Base-by-base conservation (phyloP, 2,113 vertebrate species). In the Callipepla californica region DNA sequence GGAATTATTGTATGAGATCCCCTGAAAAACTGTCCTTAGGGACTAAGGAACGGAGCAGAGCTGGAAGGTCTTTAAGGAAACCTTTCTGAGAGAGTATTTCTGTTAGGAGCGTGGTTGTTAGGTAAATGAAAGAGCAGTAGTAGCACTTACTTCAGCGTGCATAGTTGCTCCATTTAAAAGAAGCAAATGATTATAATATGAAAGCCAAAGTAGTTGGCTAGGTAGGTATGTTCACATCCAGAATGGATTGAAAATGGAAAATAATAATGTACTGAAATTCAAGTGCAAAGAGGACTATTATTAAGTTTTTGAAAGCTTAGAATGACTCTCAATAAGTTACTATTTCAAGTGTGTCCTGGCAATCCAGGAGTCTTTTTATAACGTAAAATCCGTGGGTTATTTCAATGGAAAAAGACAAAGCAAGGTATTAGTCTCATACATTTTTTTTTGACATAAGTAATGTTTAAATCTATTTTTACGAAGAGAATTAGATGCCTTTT, bases 291-390 rank as follows among this genome's bases (percentile, higher is more conserved):
- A 85, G 47, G 73, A 58, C 53, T 94, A 12, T 92, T 89, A 58
- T 81, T 70, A 79, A 36, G n/a, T 62, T 91, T 91, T 74, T 77
- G 50, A 95, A 91, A 48, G 26, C 25, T 45, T 78, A 90, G 70
- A 85, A 66, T 72, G 11, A 13, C 20, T 92, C 40, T 50, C 73
- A 53, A 5, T 89, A 78, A 75, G 57, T 89, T 92, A 36, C 86
- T 95, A 79, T 94, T 96, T 96, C 75, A 79, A 63, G 38, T 22
- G 23, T 85, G 58, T 90, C 63, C 57, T 55, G 80, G 75, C 67
- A 87, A 95, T 48, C 23, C 6, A 44, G 26, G n/a, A 93, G 26
- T 19, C 87, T 91, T 94, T 95, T 66, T 95, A 85, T 95, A 91
- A 47, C 5, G 11, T 9, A 26, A 75, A 81, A 77, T 58, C 69